These are phyloP conservation scores for Cebus imitator DNA, from an alignment of 2,113 vertebrate species.

Conservation along the genomic window DNA sequence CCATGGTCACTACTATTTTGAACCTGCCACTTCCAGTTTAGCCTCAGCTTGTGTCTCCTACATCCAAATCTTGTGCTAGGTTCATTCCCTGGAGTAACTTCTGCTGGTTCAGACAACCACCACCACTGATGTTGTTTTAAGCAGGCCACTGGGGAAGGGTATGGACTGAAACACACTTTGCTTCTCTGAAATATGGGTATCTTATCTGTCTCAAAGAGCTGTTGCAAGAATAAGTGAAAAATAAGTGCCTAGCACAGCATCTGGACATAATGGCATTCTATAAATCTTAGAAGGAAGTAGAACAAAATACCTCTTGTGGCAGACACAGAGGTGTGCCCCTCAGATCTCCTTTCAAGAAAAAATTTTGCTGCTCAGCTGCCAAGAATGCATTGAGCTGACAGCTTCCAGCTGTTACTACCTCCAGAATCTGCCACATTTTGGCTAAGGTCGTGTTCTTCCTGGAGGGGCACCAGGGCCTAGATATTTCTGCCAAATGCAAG, in stretches of 20 bases:
- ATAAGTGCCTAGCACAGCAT: no score
- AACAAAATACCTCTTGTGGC: not conserved
- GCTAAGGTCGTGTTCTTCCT: not conserved
- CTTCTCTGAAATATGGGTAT: not conserved
- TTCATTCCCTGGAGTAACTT: not conserved
- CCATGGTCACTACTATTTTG: not conserved
- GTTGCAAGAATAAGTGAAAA: not conserved
- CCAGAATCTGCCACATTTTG: not conserved
- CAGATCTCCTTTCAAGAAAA: not conserved
- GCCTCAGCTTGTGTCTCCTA: not conserved
- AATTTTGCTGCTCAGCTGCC: not conserved
- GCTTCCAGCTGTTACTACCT: not conserved
- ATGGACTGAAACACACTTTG: not conserved
- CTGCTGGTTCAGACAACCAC: not conserved
- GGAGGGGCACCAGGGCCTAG: not conserved
- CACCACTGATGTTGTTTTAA: not conserved
- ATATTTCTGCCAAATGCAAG: not conserved
- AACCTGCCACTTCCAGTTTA: not conserved
- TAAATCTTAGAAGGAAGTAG: not conserved
- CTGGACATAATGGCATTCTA: not conserved
- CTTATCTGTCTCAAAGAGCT: not conserved
- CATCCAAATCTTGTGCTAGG: not conserved
- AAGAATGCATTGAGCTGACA: not conserved
- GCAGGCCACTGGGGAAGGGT: not conserved
- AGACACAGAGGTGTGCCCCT: no score